Percentiles rank a stretch among this genome's conserved stretches.
Evolutionary conservation across 2,888 invertebrate species (phyloP).

Genomic region (Athripsodes cinereus): DNA sequence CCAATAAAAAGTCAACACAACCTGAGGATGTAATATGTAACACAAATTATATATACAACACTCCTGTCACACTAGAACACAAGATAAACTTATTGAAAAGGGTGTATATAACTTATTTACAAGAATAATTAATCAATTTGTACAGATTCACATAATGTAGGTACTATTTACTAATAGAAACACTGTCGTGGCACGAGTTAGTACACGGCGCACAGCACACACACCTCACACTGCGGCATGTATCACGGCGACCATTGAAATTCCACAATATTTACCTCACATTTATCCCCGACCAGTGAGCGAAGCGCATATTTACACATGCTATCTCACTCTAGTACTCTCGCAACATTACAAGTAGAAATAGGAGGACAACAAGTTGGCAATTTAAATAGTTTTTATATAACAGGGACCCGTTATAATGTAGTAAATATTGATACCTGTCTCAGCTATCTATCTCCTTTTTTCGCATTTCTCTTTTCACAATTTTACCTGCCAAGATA

Average conservation of each 20-base stretch:
- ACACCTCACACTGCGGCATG: slow-evolving; percentile 22
- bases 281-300: slow-evolving; percentile 10
- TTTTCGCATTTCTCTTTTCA: not conserved
- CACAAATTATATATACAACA: too few species aligned
- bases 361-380: not conserved
- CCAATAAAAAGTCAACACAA: slow-evolving; percentile 3
- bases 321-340: slow-evolving; percentile 11
- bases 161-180: slow-evolving; percentile 8
- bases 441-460: not conserved
- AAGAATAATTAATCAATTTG: slow-evolving; percentile 5
- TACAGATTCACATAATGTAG: slow-evolving; percentile 1
- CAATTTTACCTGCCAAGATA: not conserved
- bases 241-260: slow-evolving; percentile 24
- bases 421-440: not conserved
- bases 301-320: not conserved
- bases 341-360: not conserved
- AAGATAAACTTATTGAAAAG: slow-evolving; percentile 2
- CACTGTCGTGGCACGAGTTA: slow-evolving; percentile 23
- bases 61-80: too few species aligned
- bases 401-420: not conserved
- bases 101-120: slow-evolving; percentile 3
- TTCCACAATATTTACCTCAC: slow-evolving; percentile 28
- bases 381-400: not conserved
- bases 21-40: not conserved
- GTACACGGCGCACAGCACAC: slow-evolving; percentile 1